Base-by-base conservation (phyloP, 2,888 invertebrate species). In the Frankliniella fusca region DNA sequence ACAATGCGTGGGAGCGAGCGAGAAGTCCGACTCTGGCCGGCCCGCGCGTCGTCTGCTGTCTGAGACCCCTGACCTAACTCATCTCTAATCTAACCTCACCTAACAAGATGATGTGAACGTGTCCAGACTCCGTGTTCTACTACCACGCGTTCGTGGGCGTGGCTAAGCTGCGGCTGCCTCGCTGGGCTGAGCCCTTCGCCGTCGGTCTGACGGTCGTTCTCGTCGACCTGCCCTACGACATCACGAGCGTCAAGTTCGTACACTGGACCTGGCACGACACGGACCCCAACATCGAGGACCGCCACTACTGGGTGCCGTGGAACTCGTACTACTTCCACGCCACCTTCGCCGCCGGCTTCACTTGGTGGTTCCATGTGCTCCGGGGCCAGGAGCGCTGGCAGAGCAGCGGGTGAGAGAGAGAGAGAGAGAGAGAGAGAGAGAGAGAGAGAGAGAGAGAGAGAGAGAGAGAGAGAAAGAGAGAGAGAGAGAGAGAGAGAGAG, bases 201-300 rank as follows among this genome's bases (percentile, higher is more conserved):
- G 94, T 94, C 20, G 95, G 94, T 0, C 87, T 95, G 50, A 89
- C 91, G 10, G 92, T 92, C 0, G 93, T 95, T 0, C 89, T 95
- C 80, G 90, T 95, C 65, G 95, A 95, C 86, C 89, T 95, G 80
- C 94, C 95, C 0, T 95, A 94, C 86, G 95, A 95, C 86, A 94
- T 95, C 81, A 92, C 94, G 83, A 92, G 93, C 0, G 92, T 94
- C 18, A 94, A 94, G 87, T 93, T 93, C 86, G 88, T 94, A 23
- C 95, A 94, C 89, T 95, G 95, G 95, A 93, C 93, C 1, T 95
- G 95, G 95, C 95, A 95, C 85, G 93, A 93, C 86, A 93, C 93
- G 0, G 93, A 93, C 87, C 92, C 93, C 8, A 93, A 93, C 85
- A 90, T 93, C 87, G 90, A 87, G 84, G 94, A 95, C 87, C 90